Evolutionary conservation across 2,797 vertebrate genomes (phyloP), one percentile per base, ranked within the genome.

Genomic region (Chanos chanos): DNA sequence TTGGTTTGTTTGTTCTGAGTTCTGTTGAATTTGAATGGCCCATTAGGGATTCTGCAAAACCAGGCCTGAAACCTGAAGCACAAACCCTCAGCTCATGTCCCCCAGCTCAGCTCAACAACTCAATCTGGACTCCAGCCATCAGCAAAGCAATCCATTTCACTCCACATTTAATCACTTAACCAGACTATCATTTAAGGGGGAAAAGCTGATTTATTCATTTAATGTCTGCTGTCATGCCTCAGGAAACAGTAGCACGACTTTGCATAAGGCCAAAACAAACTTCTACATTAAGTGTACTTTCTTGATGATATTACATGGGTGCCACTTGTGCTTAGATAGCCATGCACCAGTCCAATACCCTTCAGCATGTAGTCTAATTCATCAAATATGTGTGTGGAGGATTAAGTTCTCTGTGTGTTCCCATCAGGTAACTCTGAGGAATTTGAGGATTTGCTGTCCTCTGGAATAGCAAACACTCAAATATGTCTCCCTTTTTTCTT

Each of bases 211-310:
- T 61, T 73, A 55, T 81, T 85, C 85, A 75, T 57, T 56, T 72
- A 72, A 80, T 52, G 72, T 79, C 75, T 81, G 66, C 74, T 73
- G 50, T 63, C 15, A 28, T 22, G 47, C 37, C 27, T 27, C 10
- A 5, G 10, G 67, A 58, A 55, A 13, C 49, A 56, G 28, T 59
- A 44, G 48, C 53, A 2, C 1, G 30, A 31, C 58, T 71, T 58
- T 22, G 40, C 70, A 75, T 73, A 68, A 73, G 80, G 77, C 79
- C 83, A 81, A 84, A 76, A 54, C 58, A 86, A 83, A 82, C 74
- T 66, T 70, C 16, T 74, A 77, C 77, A 81, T 21, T 15, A n/a
- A 43, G 8, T 10, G 31, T n/a, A 44, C 9, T 36, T 25, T 28
- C 4, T 28, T 53, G 2, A 24, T 44, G 39, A 47, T 48, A 33